These are phyloP conservation scores for Nephila pilipes DNA, from an alignment of 1,140 invertebrate genomes.

Conservation along the genomic window DNA sequence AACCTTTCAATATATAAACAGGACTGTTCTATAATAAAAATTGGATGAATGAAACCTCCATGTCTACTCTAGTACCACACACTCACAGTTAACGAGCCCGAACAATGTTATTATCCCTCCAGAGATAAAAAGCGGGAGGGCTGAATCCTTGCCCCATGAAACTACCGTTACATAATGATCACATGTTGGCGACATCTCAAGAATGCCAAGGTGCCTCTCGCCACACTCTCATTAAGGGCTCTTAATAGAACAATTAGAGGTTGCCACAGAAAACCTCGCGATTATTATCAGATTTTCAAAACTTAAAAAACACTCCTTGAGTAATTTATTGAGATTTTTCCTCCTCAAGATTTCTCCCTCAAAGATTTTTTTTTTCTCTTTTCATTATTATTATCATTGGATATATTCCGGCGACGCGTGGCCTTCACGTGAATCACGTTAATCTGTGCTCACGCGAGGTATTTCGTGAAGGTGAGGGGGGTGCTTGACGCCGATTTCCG, in stretches of 20 bases:
- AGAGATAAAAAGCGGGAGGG: background rate
- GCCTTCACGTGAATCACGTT: slow-evolving; percentile 68
- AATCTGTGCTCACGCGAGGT: slow-evolving; percentile 47
- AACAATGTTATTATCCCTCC: background rate
- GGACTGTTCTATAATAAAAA: too few relatives aligned
- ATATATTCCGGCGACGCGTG: slow-evolving; percentile 52
- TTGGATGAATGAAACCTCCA: too few relatives aligned
- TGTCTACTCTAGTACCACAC: too few relatives aligned
- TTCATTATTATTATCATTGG: background rate
- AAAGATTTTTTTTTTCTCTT: background rate
- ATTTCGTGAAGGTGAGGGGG: background rate
- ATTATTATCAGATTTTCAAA: slow-evolving; percentile 57
- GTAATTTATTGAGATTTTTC: background rate
- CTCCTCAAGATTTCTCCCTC: background rate
- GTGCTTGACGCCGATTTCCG: slow-evolving; percentile 42
- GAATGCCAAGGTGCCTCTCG: slow-evolving; percentile 54
- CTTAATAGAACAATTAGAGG: slow-evolving; percentile 70
- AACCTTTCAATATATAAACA: too few relatives aligned
- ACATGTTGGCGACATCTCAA: slow-evolving; percentile 56
- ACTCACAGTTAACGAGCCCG: background rate
- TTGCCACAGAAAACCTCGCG: slow-evolving; percentile 1
- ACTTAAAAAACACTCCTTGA: background rate
- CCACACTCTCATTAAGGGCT: slow-evolving; percentile 38
- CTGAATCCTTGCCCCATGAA: background rate
- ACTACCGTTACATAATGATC: slow-evolving; percentile 42